Conservation (phyloP, 2,797 vertebrate genomes). For the Acrossocheilus wenchowensis region DNA sequence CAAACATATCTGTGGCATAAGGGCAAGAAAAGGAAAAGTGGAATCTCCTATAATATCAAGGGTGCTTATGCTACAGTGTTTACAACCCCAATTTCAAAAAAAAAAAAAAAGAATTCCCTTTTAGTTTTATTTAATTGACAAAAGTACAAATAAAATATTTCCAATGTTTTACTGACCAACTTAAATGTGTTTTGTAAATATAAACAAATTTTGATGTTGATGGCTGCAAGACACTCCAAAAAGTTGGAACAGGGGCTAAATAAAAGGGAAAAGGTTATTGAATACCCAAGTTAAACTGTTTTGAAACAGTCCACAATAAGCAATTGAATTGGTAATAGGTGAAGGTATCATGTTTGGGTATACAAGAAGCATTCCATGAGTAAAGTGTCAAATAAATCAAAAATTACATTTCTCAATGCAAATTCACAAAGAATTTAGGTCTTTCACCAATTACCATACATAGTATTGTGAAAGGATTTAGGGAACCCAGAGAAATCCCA, state of each 20-base stretch:
- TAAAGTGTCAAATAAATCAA: not conserved
- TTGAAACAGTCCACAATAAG: not conserved
- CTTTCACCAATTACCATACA: not conserved
- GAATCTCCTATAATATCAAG: not conserved
- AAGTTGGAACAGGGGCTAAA: no score
- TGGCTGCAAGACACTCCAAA: no score
- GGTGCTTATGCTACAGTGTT: not conserved
- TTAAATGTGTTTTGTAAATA: no score
- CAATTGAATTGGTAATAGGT: not conserved
- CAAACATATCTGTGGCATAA: constrained; percentile 13
- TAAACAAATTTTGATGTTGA: no score
- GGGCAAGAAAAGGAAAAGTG: not conserved
- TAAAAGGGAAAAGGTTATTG: no score
- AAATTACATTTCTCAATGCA: not conserved
- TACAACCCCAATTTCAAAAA: no score
- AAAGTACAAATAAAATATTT: no score
- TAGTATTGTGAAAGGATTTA: not conserved
- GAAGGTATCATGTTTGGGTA: not conserved
- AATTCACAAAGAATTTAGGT: not conserved
- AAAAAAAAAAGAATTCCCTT: no score
- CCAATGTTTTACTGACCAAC: no score
- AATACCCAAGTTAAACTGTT: no score
- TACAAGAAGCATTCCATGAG: not conserved
- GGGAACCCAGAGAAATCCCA: not conserved
- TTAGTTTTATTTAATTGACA: no score